These are phyloP conservation scores for Hydra vulgaris DNA, from an alignment of 30 jellyfish, hydroid and myxozoan species.

Conservation along the genomic window DNA sequence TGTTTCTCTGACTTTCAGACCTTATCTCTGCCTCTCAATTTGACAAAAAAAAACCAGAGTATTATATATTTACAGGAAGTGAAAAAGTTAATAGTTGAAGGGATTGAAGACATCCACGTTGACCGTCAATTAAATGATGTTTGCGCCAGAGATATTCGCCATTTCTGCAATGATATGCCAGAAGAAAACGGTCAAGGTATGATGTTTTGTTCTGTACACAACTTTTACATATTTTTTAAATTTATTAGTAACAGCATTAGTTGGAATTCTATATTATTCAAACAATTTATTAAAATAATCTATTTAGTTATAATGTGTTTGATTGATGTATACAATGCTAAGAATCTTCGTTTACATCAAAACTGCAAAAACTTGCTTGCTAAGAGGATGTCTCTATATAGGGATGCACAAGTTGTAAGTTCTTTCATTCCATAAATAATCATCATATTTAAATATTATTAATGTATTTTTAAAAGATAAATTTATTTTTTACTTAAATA, in stretches of 20 bases:
- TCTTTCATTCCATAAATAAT: background rate
- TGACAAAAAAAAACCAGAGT: no score
- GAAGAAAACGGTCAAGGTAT: conserved; percentile 66
- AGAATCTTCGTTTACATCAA: conserved; percentile 43
- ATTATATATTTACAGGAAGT: conserved; percentile 46
- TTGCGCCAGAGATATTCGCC: conserved; percentile 62
- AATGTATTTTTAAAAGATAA: no score
- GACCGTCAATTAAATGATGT: conserved; percentile 68
- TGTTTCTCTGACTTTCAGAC: no score
- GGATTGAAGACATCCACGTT: conserved; percentile 63
- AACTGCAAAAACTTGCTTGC: conserved; percentile 48
- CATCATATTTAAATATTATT: background rate
- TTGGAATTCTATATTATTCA: background rate
- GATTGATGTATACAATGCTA: conserved; percentile 74
- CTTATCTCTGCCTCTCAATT: no score
- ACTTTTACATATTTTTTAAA: background rate
- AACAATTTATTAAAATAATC: background rate
- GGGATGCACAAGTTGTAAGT: conserved; percentile 71
- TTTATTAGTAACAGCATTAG: no score
- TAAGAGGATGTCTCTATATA: conserved; percentile 68
- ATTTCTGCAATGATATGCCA: conserved; percentile 46
- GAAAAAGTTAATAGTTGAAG: conserved; percentile 57
- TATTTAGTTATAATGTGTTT: conserved; percentile 59
- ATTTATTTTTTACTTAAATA: no score
- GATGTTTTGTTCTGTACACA: background rate